These are phyloP conservation scores for Deilephila elpenor DNA, from an alignment of 2,888 invertebrate genomes.

Conservation along the genomic window DNA sequence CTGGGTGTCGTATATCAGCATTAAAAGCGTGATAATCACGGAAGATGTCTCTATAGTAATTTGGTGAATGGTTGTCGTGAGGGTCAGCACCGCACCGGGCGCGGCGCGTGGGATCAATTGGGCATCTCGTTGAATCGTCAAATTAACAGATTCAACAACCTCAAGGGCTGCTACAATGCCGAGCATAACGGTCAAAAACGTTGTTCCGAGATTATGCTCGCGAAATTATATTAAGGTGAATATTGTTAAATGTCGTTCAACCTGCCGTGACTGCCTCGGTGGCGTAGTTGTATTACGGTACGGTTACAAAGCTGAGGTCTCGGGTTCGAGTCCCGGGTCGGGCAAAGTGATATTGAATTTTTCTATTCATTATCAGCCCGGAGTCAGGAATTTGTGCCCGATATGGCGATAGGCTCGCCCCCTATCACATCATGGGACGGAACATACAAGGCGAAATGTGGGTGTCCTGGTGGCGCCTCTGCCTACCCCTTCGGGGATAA, in stretches of 20 bases:
- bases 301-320: too few species aligned
- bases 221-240: conserved; percentile 1
- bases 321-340: too few species aligned
- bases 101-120: conserved; percentile 78
- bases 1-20: neutral
- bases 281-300: too few species aligned
- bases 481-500: too few species aligned
- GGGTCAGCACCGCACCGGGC: conserved; percentile 62
- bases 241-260: conserved; percentile 7
- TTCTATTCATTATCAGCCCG: too few species aligned
- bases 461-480: too few species aligned
- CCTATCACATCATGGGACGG: too few species aligned
- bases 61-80: conserved; percentile 66
- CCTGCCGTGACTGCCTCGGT: too few species aligned
- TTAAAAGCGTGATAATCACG: conserved; percentile 62
- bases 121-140: conserved; percentile 71
- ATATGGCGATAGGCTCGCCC: too few species aligned
- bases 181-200: neutral
- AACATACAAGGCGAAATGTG: too few species aligned
- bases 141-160: conserved; percentile 58
- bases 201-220: neutral
- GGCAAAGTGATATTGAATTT: too few species aligned
- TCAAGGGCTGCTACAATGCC: conserved; percentile 16
- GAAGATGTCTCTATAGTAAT: conserved; percentile 77
- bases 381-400: too few species aligned